Evolutionary conservation across 2,888 invertebrate genomes (phyloP), one percentile per base, ranked within the genome.

Genomic region (Noctua comes): DNA sequence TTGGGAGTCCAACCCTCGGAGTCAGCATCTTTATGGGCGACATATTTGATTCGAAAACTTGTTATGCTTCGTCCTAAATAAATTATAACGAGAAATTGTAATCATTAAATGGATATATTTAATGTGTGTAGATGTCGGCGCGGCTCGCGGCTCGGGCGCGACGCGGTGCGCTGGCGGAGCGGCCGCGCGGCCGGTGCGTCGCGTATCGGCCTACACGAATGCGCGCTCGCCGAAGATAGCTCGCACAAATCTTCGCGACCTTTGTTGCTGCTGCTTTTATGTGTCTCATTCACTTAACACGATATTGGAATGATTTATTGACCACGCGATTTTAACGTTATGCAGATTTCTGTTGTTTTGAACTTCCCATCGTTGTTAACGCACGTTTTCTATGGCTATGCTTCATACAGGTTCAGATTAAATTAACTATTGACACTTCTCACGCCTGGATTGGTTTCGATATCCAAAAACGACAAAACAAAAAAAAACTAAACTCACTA

Each of bases 61-160:
- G 97, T 97, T 96, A 96, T 96, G 96, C 95, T 95, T 95, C 96
- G 94, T 95, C 95, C 95, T 96, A 95, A 96, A 96, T 96, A 97
- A 96, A 96, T 96, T 96, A 96, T 96, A 96, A 96, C 96, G 96
- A 96, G 96, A 96, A 96, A 96, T 96, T 96, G 96, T 96, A 95
- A 96, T 96, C 95, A 95, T 96, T 95, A 96, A 96, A 95, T 95
- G 94, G 95, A 96, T 96, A 96, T 96, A 96, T 96, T 96, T 95
- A 95, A 95, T 95, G 95, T 95, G 94, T 94, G 95, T 94, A 92
- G 93, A 93, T 91, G 93, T 93, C 90, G 91, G 89, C 86, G 90
- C 88, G 84, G 88, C 86, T 88, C 89, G 87, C 89, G 91, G 65
- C 43, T 43, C 66, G 66, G 66, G 76, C 71, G 65, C 48, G 65